These are phyloP conservation scores for Drosophila nikananu DNA, from an alignment of 1,140 invertebrate genomes.

Conservation along the genomic window DNA sequence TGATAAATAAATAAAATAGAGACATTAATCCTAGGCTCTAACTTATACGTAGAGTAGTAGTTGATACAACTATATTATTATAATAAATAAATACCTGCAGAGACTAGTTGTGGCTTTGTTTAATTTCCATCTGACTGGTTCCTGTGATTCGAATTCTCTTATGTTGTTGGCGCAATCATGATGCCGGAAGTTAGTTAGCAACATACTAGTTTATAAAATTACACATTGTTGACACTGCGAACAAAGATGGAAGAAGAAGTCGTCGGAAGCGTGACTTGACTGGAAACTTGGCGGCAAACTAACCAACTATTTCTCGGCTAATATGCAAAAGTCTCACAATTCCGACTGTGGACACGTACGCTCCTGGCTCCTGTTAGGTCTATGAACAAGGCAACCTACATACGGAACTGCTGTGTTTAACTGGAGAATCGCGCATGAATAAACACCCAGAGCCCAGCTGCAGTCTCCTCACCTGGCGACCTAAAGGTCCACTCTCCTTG, in stretches of 20 bases:
- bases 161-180: slow-evolving; percentile 37
- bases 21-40: too few species aligned
- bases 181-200: slow-evolving; percentile 53
- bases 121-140: too few species aligned
- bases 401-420: slow-evolving; percentile 15
- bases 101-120: neutral
- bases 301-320: slow-evolving; percentile 30
- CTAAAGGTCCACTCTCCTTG: slow-evolving; percentile 12
- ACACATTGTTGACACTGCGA: slow-evolving; percentile 52
- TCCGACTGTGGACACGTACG: slow-evolving; percentile 38
- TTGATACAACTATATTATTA: neutral
- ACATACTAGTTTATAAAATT: slow-evolving; percentile 51
- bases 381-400: neutral
- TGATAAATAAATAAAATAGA: too few species aligned
- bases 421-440: slow-evolving; percentile 34
- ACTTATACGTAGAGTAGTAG: too few species aligned
- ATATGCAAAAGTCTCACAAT: slow-evolving; percentile 46
- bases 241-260: slow-evolving; percentile 37
- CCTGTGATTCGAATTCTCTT: neutral
- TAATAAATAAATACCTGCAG: neutral
- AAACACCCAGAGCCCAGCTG: slow-evolving; percentile 7
- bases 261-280: slow-evolving; percentile 41
- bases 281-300: slow-evolving; percentile 21
- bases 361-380: slow-evolving; percentile 7
- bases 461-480: slow-evolving; percentile 20